Evolutionary conservation across 2,113 vertebrate species (phyloP).

Genomic region (Dasyprocta punctata): DNA sequence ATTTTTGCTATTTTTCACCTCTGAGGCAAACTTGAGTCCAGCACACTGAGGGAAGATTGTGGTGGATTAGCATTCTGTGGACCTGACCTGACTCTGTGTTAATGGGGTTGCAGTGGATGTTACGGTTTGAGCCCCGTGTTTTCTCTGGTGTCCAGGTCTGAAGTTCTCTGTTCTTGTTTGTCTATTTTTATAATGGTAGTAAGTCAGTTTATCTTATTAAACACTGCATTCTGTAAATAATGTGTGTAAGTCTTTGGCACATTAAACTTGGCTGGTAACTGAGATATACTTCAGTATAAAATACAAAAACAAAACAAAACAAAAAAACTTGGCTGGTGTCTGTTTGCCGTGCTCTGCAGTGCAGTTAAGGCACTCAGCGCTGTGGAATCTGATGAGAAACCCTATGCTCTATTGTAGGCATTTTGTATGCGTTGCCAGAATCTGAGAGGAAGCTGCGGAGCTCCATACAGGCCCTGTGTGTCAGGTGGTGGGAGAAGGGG

Average conservation of each 20-base stretch:
- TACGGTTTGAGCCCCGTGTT: background rate
- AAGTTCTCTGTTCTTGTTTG: background rate
- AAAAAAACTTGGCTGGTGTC: background rate
- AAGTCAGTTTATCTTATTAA: background rate
- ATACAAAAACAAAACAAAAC: no score
- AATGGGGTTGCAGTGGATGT: background rate
- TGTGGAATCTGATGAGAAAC: background rate
- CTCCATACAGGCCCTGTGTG: slow-evolving; percentile 88
- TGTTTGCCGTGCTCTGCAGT: background rate
- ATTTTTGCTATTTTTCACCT: background rate
- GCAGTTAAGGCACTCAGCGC: background rate
- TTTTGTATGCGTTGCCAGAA: slow-evolving; percentile 87
- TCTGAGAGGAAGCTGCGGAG: slow-evolving; percentile 85
- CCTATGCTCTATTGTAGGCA: slow-evolving; percentile 83
- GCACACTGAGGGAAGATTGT: rapidly evolving
- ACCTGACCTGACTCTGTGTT: background rate
- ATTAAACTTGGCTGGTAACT: background rate
- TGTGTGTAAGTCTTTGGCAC: background rate
- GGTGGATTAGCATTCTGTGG: rapidly evolving
- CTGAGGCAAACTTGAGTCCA: background rate
- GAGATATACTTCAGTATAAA: no score
- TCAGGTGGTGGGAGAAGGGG: slow-evolving; percentile 94
- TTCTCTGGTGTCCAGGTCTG: background rate
- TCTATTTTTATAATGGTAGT: background rate
- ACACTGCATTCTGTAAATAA: background rate